Evolutionary conservation across 2,797 vertebrate genomes (phyloP), one percentile per base, ranked within the genome.

Genomic region (Presbytis comata): DNA sequence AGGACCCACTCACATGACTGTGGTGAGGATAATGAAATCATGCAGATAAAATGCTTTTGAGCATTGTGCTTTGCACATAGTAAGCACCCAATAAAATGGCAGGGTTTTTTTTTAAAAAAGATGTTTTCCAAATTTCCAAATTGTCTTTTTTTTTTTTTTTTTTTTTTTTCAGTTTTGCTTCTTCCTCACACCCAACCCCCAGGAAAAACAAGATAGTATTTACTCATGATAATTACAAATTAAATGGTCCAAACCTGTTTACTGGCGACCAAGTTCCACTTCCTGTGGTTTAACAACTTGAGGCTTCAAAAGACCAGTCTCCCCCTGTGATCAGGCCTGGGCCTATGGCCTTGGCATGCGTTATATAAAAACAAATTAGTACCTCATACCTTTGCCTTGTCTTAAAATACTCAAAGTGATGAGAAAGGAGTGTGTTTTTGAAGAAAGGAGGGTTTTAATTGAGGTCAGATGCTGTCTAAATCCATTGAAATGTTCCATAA

Each of bases 201-300:
- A 76, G 53, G 33, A 44, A 79, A 82, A 57, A 64, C 50, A 36
- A 33, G 53, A 19, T 67, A 8, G 17, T 67, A 59, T 75, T 75
- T 83, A 57, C 59, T n/a, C 9, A 3, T 16, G 17, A 75, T 76
- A 50, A n/a, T 48, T 89, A 41, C 19, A 17, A 50, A 48, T 93
- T 92, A 30, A 13, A 36, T 75, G 53, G 92, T 50, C 70, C 53
- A 39, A 53, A 80, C 59, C 82, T 97, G 92, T 55, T 64, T 81
- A 53, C 76, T 17, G 50, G 82, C n/a, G 76, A 85, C 89, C 44
- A 82, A 61, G 85, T 78, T 90, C 57, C 9, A 70, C 50, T 97
- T 97, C 97, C 95, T 96, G 87, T 96, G 93, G 91, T 67, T 95
- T 46, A 46, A 57, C 12, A 30, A 41, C n/a, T 8, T 3, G 6